phyloP scores from a whole-genome alignment of 2,113 vertebrate genomes.

The Alosa alosa region DNA sequence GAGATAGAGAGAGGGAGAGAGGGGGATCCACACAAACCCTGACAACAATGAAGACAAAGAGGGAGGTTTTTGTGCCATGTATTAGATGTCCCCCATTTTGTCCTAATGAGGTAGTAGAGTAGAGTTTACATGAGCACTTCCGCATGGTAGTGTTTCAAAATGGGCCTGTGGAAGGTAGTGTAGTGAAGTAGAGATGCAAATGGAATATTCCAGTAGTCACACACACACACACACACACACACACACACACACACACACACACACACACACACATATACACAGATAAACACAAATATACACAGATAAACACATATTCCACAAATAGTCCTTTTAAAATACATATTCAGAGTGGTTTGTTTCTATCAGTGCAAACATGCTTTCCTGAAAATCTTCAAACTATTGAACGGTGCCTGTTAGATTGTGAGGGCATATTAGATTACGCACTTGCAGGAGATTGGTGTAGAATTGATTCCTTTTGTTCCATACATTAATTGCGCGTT shows the following conservation, averaged over 20 bases:
- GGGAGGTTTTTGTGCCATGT: not conserved
- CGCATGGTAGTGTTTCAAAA: not conserved
- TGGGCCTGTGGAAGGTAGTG: not conserved
- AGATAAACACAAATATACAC: not conserved
- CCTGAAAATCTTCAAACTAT: not conserved
- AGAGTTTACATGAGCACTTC: not conserved
- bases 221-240: not conserved
- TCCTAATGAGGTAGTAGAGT: not conserved
- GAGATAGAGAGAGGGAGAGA: not conserved
- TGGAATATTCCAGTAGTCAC: not conserved
- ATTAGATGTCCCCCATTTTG: not conserved
- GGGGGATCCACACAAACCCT: not conserved
- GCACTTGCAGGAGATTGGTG: conserved; percentile 22
- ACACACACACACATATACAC: not conserved
- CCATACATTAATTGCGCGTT: conserved; percentile 59
- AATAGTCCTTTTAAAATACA: not conserved
- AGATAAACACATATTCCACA: not conserved
- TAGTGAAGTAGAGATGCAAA: not conserved
- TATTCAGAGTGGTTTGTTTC: not conserved
- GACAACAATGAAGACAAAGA: not conserved
- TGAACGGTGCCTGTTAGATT: conserved; percentile 17
- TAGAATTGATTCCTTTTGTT: conserved; percentile 48
- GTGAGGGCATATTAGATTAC: conserved; percentile 36
- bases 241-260: not conserved
- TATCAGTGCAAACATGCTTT: not conserved